Evolutionary conservation across 2,888 invertebrate genomes (phyloP).

Genomic region (Gastracanthus pulcherrimus): DNA sequence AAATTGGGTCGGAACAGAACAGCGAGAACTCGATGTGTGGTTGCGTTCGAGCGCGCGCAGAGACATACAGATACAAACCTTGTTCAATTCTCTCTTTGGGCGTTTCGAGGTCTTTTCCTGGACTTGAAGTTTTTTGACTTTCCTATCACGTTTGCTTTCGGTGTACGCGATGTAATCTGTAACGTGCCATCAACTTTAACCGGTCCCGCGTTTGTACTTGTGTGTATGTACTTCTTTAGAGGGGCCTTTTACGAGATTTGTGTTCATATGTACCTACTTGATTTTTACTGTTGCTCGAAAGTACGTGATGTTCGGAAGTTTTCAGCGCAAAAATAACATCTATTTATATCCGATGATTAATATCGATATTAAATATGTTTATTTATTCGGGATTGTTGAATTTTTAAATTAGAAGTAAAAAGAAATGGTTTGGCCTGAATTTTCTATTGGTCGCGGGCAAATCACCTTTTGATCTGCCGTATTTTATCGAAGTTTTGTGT

Average conservation of each 20-base stretch:
- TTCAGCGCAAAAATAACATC: too few species aligned
- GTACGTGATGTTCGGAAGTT: too few species aligned
- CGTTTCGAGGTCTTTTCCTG: neutral
- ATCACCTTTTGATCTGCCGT: neutral
- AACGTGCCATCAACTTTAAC: too few species aligned
- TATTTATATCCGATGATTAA: neutral
- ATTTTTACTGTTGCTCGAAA: neutral
- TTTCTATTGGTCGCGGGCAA: too few species aligned
- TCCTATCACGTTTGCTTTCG: neutral
- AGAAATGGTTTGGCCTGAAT: too few species aligned
- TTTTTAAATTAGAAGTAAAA: neutral
- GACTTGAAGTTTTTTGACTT: neutral
- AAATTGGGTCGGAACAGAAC: slow-evolving; percentile 11
- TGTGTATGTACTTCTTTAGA: neutral
- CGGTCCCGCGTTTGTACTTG: neutral
- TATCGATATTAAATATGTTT: too few species aligned
- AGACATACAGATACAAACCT: too few species aligned
- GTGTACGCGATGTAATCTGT: neutral
- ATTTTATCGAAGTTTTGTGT: slow-evolving; percentile 53
- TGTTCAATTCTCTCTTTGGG: neutral
- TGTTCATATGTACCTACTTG: too few species aligned
- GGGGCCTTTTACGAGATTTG: neutral
- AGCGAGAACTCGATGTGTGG: too few species aligned
- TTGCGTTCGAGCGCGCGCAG: too few species aligned
- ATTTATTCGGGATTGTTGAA: too few species aligned